These are phyloP conservation scores for Dolichallabes microphthalmus DNA, from an alignment of 2,113 vertebrate genomes.

Conservation along the genomic window DNA sequence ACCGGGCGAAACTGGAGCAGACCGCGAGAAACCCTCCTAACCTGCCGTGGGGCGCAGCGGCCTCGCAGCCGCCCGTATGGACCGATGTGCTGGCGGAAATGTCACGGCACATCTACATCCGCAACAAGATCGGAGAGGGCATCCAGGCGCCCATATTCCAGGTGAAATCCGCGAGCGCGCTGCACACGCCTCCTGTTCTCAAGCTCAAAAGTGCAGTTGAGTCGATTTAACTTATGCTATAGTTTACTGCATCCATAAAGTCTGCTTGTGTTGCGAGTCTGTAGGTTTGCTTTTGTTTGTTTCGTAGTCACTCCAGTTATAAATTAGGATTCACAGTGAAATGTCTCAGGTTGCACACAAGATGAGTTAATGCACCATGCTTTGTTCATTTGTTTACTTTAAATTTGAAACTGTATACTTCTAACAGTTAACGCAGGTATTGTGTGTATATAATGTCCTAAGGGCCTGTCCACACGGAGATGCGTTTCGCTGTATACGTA, in stretches of 20 bases:
- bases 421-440: not conserved
- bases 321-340: not conserved
- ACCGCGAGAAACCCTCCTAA: constrained; percentile 65
- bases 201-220: constrained; percentile 25
- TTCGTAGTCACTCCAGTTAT: no score
- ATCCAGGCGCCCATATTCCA: constrained; percentile 81
- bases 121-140: constrained; percentile 79
- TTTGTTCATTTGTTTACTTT: not conserved
- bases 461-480: no score
- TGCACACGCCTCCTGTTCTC: constrained; percentile 22
- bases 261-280: no score
- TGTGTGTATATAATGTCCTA: not conserved
- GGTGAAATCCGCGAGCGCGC: constrained; percentile 61
- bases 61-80: constrained; percentile 71
- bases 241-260: not conserved
- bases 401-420: not conserved
- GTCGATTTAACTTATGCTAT: not conserved
- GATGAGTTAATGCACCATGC: not conserved
- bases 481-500: no score
- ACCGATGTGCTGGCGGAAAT: constrained; percentile 80
- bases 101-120: constrained; percentile 82
- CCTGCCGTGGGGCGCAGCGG: constrained; percentile 71
- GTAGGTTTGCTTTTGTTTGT: not conserved
- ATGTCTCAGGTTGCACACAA: not conserved
- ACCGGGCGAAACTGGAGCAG: constrained; percentile 72